Base-by-base conservation (phyloP, 2,888 invertebrate genomes). In the Gymnoscelis rufifasciata region DNA sequence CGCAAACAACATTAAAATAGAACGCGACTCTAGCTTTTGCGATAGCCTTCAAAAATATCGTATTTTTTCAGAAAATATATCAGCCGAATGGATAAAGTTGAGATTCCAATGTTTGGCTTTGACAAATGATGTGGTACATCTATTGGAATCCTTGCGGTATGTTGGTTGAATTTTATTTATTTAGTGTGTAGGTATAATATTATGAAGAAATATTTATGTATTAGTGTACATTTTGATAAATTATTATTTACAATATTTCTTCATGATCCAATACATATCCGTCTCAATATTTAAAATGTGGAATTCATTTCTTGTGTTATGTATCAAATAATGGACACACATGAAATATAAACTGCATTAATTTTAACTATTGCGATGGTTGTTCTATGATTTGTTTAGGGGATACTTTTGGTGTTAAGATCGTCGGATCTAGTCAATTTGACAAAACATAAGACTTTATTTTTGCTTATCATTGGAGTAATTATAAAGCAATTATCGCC, bases 31-130 rank as follows among this genome's bases (percentile, higher is more conserved):
- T n/a, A 43, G 31, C 37, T 47, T 27, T 36, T 42, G 15, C 28
- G 37, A 38, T 38, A 38, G 13, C 41, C 41, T 42, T 42, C 24
- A 35, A 11, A 37, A 35, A 43, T 60, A 41, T 41, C 19, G 42
- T 42, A 15, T 45, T 42, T 7, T 87, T 90, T 40, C 87, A 90
- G 92, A 91, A 76, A 91, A 91, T 67, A 90, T 94, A 66, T 95
- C 95, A 74, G 78, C 90, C 60, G 90, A 92, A 83, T 96, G 96
- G 96, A 82, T 95, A 62, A 90, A 92, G 62, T 86, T 95, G 61
- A 92, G 96, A 66, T 95, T 95, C 83, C 91, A 93, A 59, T 93
- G 92, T 80, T 84, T 96, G 74, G 90, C 92, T 54, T 78, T 94
- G 58, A 86, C 92, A 12, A 84, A 91, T 41, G 93, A 94, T 59